These are phyloP conservation scores for Myanophis thanlyinensis DNA, from an alignment of 2,113 vertebrate species.

Conservation along the genomic window DNA sequence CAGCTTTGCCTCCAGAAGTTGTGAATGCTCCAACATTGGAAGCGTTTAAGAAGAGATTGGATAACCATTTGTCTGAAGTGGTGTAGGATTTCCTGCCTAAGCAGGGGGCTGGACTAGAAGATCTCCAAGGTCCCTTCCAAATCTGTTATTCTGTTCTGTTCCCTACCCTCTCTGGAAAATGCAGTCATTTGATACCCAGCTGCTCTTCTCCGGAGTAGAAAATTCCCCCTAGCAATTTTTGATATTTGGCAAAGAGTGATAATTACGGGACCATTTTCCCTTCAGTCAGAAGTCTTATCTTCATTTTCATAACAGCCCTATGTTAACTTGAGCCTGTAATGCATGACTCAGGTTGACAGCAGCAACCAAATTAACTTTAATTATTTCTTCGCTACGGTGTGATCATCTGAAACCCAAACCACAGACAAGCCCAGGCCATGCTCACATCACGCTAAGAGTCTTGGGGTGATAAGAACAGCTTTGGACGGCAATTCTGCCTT, in stretches of 20 bases:
- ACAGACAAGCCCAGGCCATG: neutral
- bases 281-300: neutral
- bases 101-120: no score
- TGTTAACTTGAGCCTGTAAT: neutral
- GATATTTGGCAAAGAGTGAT: neutral
- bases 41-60: no score
- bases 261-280: neutral
- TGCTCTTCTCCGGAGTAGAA: neutral
- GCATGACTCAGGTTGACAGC: neutral
- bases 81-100: no score
- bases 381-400: neutral
- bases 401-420: neutral
- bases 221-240: neutral
- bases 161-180: neutral
- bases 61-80: no score
- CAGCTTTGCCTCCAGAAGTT: no score
- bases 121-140: no score
- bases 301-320: neutral
- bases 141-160: no score
- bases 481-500: neutral
- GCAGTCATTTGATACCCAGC: constrained; percentile 1
- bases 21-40: no score
- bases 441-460: neutral
- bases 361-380: neutral
- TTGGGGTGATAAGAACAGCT: neutral